A percentile compares a stretch with the other conserved stretches of the same genome.
Evolutionary conservation across 2,113 vertebrate genomes (phyloP).

Genomic region (Tetraodon nigroviridis): DNA sequence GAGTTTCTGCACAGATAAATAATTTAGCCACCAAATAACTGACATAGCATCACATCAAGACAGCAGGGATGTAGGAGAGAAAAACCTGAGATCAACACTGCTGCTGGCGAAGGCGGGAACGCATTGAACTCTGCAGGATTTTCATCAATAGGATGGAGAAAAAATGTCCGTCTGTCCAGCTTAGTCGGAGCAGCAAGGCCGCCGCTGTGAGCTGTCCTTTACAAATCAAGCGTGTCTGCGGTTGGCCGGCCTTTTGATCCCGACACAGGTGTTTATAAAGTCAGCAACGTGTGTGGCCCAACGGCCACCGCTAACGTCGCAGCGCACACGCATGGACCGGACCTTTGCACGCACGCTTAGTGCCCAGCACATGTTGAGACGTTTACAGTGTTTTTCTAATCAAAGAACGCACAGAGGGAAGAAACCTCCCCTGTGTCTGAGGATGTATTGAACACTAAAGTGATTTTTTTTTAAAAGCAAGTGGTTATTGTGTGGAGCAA

Average conservation of each 20-base stretch:
- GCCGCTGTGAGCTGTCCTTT: conserved; percentile 17
- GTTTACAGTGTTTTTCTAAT: no score
- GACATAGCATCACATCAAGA: conserved; percentile 1
- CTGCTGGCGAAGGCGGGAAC: conserved; percentile 19
- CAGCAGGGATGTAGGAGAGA: conserved; percentile 1
- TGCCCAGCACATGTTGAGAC: conserved; percentile 51
- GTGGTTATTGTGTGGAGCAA: no score
- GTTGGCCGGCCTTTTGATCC: conserved; percentile 62
- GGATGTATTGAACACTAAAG: no score
- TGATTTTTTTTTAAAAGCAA: no score
- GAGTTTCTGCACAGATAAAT: no score
- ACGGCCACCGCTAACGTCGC: conserved; percentile 24
- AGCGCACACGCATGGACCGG: conserved; percentile 26
- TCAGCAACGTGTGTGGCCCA: conserved; percentile 68
- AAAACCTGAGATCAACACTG: conserved; percentile 2
- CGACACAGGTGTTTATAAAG: conserved; percentile 57
- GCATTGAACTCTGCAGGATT: conserved; percentile 14
- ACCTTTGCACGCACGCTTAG: conserved; percentile 55
- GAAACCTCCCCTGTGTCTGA: no score
- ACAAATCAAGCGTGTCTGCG: conserved; percentile 65
- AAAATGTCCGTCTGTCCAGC: conserved; percentile 52
- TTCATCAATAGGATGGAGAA: conserved; percentile 20
- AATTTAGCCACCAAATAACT: conserved; percentile 9
- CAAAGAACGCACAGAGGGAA: no score
- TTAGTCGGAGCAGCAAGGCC: conserved; percentile 26